phyloP scores from a whole-genome alignment of 2,888 invertebrate genomes.

The Tinea semifulvella region DNA sequence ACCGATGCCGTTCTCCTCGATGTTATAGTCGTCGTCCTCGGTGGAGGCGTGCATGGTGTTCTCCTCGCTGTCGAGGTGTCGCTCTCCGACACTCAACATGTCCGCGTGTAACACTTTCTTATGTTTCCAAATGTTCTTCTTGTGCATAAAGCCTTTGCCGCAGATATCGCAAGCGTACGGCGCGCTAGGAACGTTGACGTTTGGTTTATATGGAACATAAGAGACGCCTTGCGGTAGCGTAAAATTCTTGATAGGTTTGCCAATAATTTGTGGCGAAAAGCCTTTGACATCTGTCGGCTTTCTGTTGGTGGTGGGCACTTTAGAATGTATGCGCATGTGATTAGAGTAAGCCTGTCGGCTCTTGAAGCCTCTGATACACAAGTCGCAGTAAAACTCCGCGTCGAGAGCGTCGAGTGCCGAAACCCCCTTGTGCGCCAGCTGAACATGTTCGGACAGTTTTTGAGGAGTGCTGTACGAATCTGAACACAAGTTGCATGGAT shows the following conservation, averaged over 20 bases:
- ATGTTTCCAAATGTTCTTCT: constrained; percentile 65
- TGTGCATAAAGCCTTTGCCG: constrained; percentile 68
- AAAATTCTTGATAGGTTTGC: constrained; percentile 45
- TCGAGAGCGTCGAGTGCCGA: constrained; percentile 32
- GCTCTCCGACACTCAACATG: constrained; percentile 45
- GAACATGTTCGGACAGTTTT: constrained; percentile 65
- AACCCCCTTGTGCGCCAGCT: constrained; percentile 53
- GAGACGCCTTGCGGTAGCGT: constrained; percentile 35
- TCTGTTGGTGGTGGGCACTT: constrained; percentile 58
- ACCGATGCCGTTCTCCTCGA: constrained; percentile 50
- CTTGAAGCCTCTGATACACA: constrained; percentile 69
- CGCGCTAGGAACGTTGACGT: constrained; percentile 53
- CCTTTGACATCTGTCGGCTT: constrained; percentile 46
- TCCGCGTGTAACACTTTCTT: constrained; percentile 63
- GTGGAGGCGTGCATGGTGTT: constrained; percentile 61
- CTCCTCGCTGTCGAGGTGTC: constrained; percentile 55
- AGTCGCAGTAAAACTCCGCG: constrained; percentile 60
- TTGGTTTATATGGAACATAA: constrained; percentile 41
- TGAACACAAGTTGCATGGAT: constrained; percentile 66
- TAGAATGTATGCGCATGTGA: constrained; percentile 63
- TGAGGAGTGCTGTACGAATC: constrained; percentile 71
- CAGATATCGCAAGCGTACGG: constrained; percentile 71
- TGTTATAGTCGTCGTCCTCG: constrained; percentile 56
- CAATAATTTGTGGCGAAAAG: constrained; percentile 52
- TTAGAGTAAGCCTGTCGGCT: constrained; percentile 64